Evolutionary conservation across 2,888 invertebrate genomes (phyloP).

Genomic region (Stenodera caucasica): DNA sequence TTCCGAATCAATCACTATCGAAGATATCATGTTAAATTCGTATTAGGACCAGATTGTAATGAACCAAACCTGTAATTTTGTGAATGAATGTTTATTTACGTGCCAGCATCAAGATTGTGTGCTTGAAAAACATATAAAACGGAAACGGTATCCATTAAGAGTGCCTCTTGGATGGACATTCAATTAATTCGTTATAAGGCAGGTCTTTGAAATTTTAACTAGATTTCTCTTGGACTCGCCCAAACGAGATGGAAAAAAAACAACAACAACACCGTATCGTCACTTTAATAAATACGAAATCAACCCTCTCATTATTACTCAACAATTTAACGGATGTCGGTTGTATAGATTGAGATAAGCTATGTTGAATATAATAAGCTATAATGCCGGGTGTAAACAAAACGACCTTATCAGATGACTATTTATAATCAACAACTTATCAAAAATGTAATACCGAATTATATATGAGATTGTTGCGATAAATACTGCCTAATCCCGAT

Average conservation of each 20-base stretch:
- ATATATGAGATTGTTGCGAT: conserved; percentile 19
- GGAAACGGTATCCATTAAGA: conserved; percentile 34
- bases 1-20: no score
- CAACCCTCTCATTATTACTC: conserved; percentile 39
- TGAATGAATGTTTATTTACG: conserved; percentile 25
- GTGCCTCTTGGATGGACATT: conserved; percentile 30
- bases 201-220: conserved; percentile 11
- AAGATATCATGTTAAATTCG: conserved; percentile 15
- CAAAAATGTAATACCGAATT: conserved; percentile 14
- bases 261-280: no score
- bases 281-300: not conserved
- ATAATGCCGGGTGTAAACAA: conserved; percentile 35
- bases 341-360: conserved; percentile 46
- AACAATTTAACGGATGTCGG: conserved; percentile 49
- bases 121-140: conserved; percentile 33
- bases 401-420: conserved; percentile 22
- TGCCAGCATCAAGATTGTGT: conserved; percentile 24
- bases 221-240: conserved; percentile 6
- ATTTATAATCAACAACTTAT: conserved; percentile 8
- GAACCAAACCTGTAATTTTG: conserved; percentile 11
- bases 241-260: no score
- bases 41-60: conserved; percentile 22
- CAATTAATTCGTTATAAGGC: conserved; percentile 27
- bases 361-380: conserved; percentile 39
- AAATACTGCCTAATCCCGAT: conserved; percentile 20